phyloP scores from a whole-genome alignment of 2,888 invertebrate species.

The Sceliomorpha sp. region DNA sequence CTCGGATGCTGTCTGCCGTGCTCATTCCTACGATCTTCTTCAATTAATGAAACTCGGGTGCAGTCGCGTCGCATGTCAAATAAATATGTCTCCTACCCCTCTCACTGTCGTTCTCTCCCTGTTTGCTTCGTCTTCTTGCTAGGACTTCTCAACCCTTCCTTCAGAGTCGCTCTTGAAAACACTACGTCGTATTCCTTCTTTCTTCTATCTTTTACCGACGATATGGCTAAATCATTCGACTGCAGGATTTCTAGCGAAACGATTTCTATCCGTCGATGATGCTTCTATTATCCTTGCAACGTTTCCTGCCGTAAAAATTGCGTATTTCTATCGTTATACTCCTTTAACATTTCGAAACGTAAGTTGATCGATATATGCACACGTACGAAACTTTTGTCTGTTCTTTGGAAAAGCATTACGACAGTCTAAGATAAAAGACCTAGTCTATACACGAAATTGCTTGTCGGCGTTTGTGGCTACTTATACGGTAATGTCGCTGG shows the following conservation, averaged over 20 bases:
- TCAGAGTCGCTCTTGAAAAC: constrained; percentile 50
- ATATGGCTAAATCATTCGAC: too few relatives aligned
- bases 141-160: constrained; percentile 59
- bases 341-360: not conserved
- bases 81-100: constrained; percentile 78
- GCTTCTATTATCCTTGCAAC: too few relatives aligned
- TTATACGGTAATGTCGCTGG: constrained; percentile 70
- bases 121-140: constrained; percentile 52
- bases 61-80: constrained; percentile 81
- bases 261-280: constrained; percentile 20
- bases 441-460: constrained; percentile 34
- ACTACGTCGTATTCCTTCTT: constrained; percentile 38
- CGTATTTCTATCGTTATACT: too few relatives aligned
- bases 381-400: too few relatives aligned
- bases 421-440: constrained; percentile 40
- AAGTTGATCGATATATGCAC: not conserved
- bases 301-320: too few relatives aligned
- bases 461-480: constrained; percentile 57
- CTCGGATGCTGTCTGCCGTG: constrained; percentile 75
- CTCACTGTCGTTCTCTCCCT: constrained; percentile 53
- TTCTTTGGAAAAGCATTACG: constrained; percentile 59
- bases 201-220: constrained; percentile 39
- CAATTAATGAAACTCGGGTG: constrained; percentile 81
- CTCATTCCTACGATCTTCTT: constrained; percentile 80
- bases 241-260: too few relatives aligned